Evolutionary conservation across 2,113 vertebrate species (phyloP).

Genomic region (Nycticebus coucang): DNA sequence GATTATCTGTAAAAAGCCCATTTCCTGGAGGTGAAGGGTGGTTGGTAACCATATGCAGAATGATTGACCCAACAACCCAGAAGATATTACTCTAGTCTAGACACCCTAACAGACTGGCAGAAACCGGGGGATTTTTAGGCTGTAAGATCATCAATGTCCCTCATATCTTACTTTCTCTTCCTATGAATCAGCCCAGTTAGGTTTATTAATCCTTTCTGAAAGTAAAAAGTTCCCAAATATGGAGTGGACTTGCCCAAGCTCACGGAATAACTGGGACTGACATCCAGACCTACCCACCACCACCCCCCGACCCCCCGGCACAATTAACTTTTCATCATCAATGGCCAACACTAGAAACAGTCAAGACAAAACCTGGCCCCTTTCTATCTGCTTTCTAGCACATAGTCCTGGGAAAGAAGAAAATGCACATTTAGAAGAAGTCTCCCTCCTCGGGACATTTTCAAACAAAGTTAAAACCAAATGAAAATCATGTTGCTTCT

Average conservation of each 20-base stretch:
- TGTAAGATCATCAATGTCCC: not conserved
- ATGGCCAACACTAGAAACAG: not conserved
- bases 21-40: not conserved
- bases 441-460: constrained; percentile 64
- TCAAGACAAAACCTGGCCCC: not conserved
- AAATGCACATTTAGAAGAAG: not conserved
- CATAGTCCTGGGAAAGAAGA: not conserved
- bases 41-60: not conserved
- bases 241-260: not conserved
- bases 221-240: not conserved
- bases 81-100: not conserved
- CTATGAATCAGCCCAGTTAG: not conserved
- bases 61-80: not conserved
- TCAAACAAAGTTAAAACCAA: constrained; percentile 64
- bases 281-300: not conserved
- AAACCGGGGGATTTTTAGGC: not conserved
- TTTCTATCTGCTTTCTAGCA: not conserved
- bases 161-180: constrained; percentile 11
- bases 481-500: constrained; percentile 68
- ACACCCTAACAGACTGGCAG: not conserved
- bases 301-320: not conserved
- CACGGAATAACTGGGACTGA: not conserved
- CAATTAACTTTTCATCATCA: not conserved
- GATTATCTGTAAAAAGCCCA: not conserved
- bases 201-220: not conserved